Conservation (phyloP, 2,113 vertebrate species). For the Sitta europaea region DNA sequence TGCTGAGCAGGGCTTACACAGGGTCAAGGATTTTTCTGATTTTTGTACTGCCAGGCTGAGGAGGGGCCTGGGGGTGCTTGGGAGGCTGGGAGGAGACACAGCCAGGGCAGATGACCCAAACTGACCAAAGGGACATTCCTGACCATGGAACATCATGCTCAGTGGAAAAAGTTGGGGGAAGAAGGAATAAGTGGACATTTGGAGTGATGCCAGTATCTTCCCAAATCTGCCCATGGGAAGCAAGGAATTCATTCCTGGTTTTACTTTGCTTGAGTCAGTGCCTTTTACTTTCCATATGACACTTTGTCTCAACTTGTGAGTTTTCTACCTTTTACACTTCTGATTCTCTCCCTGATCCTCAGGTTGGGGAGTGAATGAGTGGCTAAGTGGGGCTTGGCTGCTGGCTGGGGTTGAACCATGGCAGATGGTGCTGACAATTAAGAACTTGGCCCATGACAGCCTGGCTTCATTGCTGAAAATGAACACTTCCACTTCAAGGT, state of each 20-base stretch:
- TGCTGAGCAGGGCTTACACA: neutral
- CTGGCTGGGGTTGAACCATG: neutral
- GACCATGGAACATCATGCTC: neutral
- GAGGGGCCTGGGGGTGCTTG: accelerated
- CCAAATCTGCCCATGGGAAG: neutral
- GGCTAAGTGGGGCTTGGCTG: neutral
- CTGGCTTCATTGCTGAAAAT: accelerated
- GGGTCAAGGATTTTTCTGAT: neutral
- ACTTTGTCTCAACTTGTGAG: neutral
- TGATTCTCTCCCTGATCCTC: neutral
- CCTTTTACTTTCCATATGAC: neutral
- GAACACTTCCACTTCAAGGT: neutral
- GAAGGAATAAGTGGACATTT: neutral
- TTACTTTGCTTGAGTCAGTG: neutral
- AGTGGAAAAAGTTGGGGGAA: accelerated
- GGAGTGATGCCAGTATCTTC: neutral
- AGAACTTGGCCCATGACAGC: neutral
- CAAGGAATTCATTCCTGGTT: neutral
- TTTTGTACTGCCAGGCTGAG: accelerated
- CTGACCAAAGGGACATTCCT: neutral
- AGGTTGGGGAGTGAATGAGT: neutral
- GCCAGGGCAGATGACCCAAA: accelerated
- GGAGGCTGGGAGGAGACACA: neutral
- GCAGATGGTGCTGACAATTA: neutral
- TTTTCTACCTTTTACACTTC: neutral